Evolutionary conservation across 2,888 invertebrate species (phyloP).

Genomic region (Eustalomyia histrio): DNA sequence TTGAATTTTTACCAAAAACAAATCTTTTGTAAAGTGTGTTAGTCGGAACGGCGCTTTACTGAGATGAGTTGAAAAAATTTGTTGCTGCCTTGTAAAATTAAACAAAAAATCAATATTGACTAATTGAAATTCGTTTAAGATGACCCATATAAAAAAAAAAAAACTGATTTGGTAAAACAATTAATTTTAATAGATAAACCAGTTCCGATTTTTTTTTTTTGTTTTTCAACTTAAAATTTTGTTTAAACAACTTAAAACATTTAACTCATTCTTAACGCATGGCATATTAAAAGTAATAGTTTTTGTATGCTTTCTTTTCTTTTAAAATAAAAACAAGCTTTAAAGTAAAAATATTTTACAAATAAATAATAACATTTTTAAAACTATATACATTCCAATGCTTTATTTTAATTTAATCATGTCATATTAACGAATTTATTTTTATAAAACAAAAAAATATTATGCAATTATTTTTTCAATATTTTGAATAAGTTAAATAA

Average conservation of each 20-base stretch:
- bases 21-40: too few species aligned
- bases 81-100: too few species aligned
- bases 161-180: too few species aligned
- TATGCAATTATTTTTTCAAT: conserved; percentile 17
- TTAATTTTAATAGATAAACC: too few species aligned
- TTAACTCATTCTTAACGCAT: conserved; percentile 43
- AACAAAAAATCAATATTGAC: too few species aligned
- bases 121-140: too few species aligned
- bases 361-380: conserved; percentile 32
- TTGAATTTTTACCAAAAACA: too few species aligned
- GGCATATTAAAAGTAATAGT: conserved; percentile 20
- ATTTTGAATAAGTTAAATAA: conserved; percentile 26
- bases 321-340: conserved; percentile 26
- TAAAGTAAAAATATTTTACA: conserved; percentile 14
- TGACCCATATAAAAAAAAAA: too few species aligned
- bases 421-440: conserved; percentile 40
- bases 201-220: too few species aligned
- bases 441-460: conserved; percentile 14
- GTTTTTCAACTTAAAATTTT: too few species aligned
- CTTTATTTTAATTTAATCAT: conserved; percentile 21
- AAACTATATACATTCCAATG: conserved; percentile 54
- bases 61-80: too few species aligned
- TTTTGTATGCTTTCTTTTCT: conserved; percentile 7
- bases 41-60: too few species aligned
- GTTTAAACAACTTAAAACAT: conserved; percentile 1